Evolutionary conservation across 2,797 vertebrate species (phyloP).

Genomic region (Trichosurus vulpecula): DNA sequence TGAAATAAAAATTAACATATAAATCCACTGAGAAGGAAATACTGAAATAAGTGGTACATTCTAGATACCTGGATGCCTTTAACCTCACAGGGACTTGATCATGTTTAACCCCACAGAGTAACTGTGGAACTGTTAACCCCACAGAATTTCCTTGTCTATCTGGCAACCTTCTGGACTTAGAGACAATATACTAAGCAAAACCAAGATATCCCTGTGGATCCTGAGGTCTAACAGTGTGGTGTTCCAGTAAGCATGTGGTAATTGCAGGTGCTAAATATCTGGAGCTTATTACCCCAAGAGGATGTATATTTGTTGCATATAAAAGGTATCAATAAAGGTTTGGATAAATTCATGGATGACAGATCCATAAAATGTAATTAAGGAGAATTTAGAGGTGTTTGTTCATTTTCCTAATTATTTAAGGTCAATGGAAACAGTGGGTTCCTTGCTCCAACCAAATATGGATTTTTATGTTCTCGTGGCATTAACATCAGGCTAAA

Average conservation of each 20-base stretch:
- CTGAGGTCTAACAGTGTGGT: neutral
- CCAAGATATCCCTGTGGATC: neutral
- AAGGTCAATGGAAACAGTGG: conserved; percentile 19
- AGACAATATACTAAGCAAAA: conserved; percentile 3
- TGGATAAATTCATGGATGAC: neutral
- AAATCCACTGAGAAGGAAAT: conserved; percentile 28
- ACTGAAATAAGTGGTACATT: conserved; percentile 1
- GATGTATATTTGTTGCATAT: neutral
- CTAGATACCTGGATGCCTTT: neutral
- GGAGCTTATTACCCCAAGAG: neutral
- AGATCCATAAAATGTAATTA: conserved; percentile 27
- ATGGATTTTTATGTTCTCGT: neutral
- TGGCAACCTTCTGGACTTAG: neutral
- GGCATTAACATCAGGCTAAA: neutral
- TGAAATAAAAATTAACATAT: conserved; percentile 4
- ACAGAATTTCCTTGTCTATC: neutral
- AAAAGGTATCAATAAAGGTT: neutral
- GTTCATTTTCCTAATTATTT: neutral
- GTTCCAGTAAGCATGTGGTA: neutral
- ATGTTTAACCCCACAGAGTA: neutral
- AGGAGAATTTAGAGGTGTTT: neutral
- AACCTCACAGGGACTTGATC: neutral
- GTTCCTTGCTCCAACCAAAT: neutral
- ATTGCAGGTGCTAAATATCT: neutral
- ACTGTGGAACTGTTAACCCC: neutral